Percentiles rank a stretch among this genome's conserved stretches.
These are phyloP conservation scores for Calyptommatus sinebrachiatus DNA, from an alignment of 2,113 vertebrate species.

Conservation along the genomic window DNA sequence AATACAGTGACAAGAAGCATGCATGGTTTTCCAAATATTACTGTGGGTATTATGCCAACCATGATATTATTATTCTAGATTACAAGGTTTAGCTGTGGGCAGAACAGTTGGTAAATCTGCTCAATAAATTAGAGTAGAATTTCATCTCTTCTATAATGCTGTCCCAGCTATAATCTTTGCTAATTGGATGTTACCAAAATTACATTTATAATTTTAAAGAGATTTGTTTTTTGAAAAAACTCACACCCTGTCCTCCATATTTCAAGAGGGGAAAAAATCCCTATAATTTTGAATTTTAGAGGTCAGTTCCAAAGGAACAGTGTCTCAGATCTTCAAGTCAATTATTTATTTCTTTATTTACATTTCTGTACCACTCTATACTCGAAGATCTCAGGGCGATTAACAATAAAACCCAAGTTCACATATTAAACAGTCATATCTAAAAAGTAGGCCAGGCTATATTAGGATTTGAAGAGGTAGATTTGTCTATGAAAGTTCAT, in stretches of 20 bases:
- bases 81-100: constrained; percentile 25
- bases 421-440: too few relatives aligned
- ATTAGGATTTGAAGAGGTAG: too few relatives aligned
- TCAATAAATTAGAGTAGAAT: neutral
- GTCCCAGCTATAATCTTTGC: neutral
- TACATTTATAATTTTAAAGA: neutral
- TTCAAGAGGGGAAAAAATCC: neutral
- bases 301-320: neutral
- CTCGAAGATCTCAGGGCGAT: too few relatives aligned
- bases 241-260: neutral
- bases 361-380: too few relatives aligned
- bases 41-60: constrained; percentile 24
- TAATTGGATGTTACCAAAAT: constrained; percentile 13
- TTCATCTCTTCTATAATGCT: constrained; percentile 6
- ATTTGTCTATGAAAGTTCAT: too few relatives aligned
- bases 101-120: constrained; percentile 18
- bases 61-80: constrained; percentile 12
- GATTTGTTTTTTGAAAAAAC: neutral
- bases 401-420: too few relatives aligned
- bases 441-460: too few relatives aligned
- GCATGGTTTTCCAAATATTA: neutral
- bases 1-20: too few relatives aligned
- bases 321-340: neutral
- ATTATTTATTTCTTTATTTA: too few relatives aligned
- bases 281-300: neutral